These are phyloP conservation scores for Ptychoptera albimana DNA, from an alignment of 2,888 invertebrate genomes.

Conservation along the genomic window DNA sequence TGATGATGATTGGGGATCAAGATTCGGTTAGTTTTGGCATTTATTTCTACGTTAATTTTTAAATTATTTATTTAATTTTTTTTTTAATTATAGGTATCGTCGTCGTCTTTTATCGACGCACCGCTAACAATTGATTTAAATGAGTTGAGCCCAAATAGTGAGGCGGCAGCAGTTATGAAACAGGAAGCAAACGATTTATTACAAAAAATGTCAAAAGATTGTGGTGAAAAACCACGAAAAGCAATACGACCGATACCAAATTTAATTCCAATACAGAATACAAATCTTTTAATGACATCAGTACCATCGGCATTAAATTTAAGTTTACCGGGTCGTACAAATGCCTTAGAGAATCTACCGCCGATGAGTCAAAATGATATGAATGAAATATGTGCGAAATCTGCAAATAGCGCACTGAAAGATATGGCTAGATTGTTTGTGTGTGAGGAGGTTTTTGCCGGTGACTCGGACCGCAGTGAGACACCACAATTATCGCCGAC, in stretches of 20 bases:
- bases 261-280: slow-evolving; percentile 47
- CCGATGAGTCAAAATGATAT: slow-evolving; percentile 18
- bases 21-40: background rate
- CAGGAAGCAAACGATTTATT: slow-evolving; percentile 30
- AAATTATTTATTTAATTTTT: background rate
- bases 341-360: background rate
- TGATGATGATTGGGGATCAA: background rate
- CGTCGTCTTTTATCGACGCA: background rate
- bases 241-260: slow-evolving; percentile 53
- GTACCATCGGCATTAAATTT: background rate
- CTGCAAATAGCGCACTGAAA: slow-evolving; percentile 33
- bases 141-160: no score
- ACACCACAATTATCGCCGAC: slow-evolving; percentile 20
- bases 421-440: slow-evolving; percentile 34
- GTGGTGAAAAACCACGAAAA: slow-evolving; percentile 28
- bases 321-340: background rate
- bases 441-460: slow-evolving; percentile 1
- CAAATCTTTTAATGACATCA: background rate
- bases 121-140: slow-evolving; percentile 26
- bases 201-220: slow-evolving; percentile 3
- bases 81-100: background rate
- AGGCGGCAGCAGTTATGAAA: slow-evolving; percentile 39
- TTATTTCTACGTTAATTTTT: no score
- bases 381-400: slow-evolving; percentile 32
- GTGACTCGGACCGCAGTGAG: slow-evolving; percentile 2